A percentile compares a stretch with the other conserved stretches of the same genome.
phyloP scores from a whole-genome alignment of 2,888 invertebrate genomes.

The Patella caerulea region DNA sequence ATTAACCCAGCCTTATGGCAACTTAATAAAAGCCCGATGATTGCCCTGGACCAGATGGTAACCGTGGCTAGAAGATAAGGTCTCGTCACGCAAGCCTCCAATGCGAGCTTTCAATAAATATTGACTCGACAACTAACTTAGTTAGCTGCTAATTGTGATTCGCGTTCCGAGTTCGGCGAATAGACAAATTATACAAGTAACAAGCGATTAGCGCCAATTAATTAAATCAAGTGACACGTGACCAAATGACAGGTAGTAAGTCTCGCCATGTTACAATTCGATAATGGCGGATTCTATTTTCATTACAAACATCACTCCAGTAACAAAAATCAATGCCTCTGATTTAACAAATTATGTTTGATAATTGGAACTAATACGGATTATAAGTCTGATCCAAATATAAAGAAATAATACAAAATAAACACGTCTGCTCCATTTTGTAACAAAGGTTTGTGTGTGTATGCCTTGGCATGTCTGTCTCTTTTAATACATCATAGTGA shows the following conservation, averaged over 20 bases:
- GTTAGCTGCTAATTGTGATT: conserved; percentile 2
- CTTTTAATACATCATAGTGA: too few relatives aligned
- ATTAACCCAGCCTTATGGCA: not conserved
- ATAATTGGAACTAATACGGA: too few relatives aligned
- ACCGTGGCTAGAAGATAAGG: not conserved
- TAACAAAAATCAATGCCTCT: too few relatives aligned
- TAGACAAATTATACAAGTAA: conserved; percentile 5
- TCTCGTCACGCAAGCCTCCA: not conserved
- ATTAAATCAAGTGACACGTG: conserved; percentile 3
- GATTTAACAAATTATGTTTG: too few relatives aligned
- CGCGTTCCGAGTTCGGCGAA: not conserved
- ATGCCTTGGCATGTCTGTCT: too few relatives aligned
- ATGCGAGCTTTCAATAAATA: not conserved
- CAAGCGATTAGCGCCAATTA: conserved; percentile 7
- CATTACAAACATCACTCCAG: not conserved
- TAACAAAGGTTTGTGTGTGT: too few relatives aligned
- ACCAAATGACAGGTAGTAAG: not conserved
- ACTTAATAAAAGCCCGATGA: not conserved
- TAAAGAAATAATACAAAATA: too few relatives aligned
- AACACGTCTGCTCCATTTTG: too few relatives aligned
- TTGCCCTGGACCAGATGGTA: conserved; percentile 2
- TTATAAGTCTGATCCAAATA: too few relatives aligned
- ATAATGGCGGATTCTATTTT: conserved; percentile 1
- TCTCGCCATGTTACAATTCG: not conserved
- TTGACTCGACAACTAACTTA: conserved; percentile 9